These are phyloP conservation scores for Athalia circularis DNA, from an alignment of 2,888 invertebrate species.

Conservation along the genomic window DNA sequence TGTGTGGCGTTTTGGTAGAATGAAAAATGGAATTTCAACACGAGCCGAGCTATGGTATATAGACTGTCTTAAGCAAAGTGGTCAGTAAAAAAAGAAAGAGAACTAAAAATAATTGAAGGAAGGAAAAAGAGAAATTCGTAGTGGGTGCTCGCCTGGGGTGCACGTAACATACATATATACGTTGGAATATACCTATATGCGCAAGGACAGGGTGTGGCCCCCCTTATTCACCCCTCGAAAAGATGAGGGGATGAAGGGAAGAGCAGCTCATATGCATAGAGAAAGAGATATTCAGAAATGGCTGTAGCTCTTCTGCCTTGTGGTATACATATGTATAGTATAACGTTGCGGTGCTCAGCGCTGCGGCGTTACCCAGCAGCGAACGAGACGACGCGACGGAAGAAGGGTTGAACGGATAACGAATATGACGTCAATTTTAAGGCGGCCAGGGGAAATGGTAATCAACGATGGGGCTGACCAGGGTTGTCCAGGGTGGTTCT, in stretches of 20 bases:
- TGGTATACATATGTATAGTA: neutral
- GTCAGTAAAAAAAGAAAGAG: conserved; percentile 1
- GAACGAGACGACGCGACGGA: conserved; percentile 57
- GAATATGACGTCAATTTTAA: conserved; percentile 73
- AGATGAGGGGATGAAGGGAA: conserved; percentile 38
- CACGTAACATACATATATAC: neutral
- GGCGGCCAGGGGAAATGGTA: conserved; percentile 68
- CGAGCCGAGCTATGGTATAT: neutral
- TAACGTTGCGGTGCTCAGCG: conserved; percentile 10
- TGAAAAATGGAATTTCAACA: conserved; percentile 28
- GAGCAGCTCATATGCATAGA: conserved; percentile 41
- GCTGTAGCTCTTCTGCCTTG: neutral
- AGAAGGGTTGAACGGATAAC: conserved; percentile 73
- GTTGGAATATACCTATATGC: neutral
- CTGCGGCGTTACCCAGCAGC: conserved; percentile 47
- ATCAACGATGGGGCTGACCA: conserved; percentile 63
- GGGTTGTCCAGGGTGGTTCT: conserved; percentile 43
- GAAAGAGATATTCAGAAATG: conserved; percentile 36
- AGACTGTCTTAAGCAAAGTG: conserved; percentile 33
- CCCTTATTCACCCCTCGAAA: neutral
- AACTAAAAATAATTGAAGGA: neutral
- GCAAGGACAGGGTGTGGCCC: conserved; percentile 40
- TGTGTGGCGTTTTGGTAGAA: neutral
- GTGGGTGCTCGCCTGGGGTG: neutral
- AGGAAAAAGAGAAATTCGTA: neutral